Percentiles rank a stretch among this genome's conserved stretches.
These are phyloP conservation scores for Merluccius polli DNA, from an alignment of 2,797 vertebrate genomes.

Conservation along the genomic window DNA sequence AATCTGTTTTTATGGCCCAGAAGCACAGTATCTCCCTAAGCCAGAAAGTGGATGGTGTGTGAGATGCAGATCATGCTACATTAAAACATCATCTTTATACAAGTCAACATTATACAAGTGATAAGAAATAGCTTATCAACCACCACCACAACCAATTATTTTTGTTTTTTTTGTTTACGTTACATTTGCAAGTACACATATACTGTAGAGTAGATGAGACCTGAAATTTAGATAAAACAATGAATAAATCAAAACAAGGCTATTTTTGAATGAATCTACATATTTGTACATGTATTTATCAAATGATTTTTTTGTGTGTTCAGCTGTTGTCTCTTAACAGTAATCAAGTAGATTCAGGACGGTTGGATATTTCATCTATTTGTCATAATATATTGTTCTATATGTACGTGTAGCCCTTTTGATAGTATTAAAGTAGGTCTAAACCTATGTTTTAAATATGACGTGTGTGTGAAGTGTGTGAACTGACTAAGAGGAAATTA, in stretches of 20 bases:
- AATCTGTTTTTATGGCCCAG: slow-evolving; percentile 31
- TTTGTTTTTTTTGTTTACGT: neutral
- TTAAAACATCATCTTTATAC: neutral
- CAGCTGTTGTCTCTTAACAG: neutral
- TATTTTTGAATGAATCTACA: neutral
- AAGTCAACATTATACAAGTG: neutral
- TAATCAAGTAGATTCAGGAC: neutral
- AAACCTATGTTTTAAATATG: neutral
- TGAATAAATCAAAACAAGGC: neutral
- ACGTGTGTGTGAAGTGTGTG: slow-evolving; percentile 19
- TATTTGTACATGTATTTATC: neutral
- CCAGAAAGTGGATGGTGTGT: slow-evolving; percentile 27
- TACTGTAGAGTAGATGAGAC: neutral
- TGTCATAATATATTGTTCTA: neutral
- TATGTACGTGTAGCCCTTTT: neutral
- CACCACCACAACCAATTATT: neutral
- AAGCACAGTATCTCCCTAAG: slow-evolving; percentile 26
- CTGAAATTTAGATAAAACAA: neutral
- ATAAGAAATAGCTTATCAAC: neutral
- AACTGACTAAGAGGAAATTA: slow-evolving; percentile 15
- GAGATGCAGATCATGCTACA: neutral
- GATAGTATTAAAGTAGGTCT: neutral
- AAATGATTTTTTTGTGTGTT: neutral
- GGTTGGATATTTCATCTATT: neutral
- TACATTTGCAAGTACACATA: neutral